phyloP scores from a whole-genome alignment of 1,140 invertebrate genomes.

The Papilio dardanus region DNA sequence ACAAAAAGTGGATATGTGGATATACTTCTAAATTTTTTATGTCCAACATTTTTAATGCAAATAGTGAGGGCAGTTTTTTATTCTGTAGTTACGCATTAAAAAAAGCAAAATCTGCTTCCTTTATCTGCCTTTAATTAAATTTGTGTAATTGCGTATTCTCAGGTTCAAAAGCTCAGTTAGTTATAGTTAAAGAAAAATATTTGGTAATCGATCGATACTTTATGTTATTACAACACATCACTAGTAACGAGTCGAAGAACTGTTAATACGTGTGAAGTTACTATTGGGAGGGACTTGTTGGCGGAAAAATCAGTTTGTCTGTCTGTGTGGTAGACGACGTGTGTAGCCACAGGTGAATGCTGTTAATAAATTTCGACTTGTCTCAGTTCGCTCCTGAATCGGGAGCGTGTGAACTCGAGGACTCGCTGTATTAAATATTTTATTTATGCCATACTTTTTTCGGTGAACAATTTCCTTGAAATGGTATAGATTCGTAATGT shows the following conservation, averaged over 20 bases:
- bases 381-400: background rate
- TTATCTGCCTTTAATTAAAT: too few relatives aligned
- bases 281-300: conserved; percentile 35
- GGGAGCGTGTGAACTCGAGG: conserved; percentile 4
- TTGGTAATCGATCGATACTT: background rate
- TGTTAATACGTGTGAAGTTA: conserved; percentile 39
- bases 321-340: conserved; percentile 16
- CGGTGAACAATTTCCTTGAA: background rate
- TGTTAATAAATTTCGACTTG: conserved; percentile 17
- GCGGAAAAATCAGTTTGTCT: conserved; percentile 28
- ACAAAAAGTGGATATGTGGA: too few relatives aligned
- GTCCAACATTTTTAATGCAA: too few relatives aligned
- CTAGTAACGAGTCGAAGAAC: conserved; percentile 23
- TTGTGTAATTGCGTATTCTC: too few relatives aligned
- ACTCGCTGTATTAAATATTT: conserved; percentile 13
- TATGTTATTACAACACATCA: conserved; percentile 25
- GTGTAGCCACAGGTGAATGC: conserved; percentile 21
- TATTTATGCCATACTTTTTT: conserved; percentile 1
- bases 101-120: too few relatives aligned
- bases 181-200: too few relatives aligned
- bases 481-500: too few relatives aligned
- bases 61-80: too few relatives aligned
- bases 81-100: too few relatives aligned
- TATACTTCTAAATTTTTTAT: too few relatives aligned
- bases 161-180: background rate